Evolutionary conservation across 1,140 invertebrate genomes (phyloP), one percentile per base, ranked within the genome.

Genomic region (Neoseiulus cucumeris): DNA sequence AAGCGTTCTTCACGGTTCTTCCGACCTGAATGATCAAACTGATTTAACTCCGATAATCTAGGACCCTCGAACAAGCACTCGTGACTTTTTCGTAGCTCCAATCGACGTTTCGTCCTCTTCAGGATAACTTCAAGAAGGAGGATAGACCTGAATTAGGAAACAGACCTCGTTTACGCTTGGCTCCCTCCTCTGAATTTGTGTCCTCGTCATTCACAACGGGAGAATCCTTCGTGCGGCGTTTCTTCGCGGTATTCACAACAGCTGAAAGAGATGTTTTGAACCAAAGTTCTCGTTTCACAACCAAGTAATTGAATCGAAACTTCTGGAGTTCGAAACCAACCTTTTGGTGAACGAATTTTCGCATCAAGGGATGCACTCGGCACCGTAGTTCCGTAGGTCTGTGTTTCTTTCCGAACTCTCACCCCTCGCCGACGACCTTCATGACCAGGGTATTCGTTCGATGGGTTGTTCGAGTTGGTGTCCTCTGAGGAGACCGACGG

Each of bases 311-410:
- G 12, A n/a, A 6, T 47, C 45, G 28, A 44, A 44, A 44, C 42
- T n/a, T 44, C n/a, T n/a, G 42, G 12, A 12, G 42, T 44, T 44
- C 12, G n/a, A 14, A 18, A 59, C 51, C 17, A 6, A 59, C 51
- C 51, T 59, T 59, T 59, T 17, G 51, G 51, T 5, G 51, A 59
- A 25, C 51, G 51, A 59, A 59, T 59, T 25, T 59, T 59, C 22
- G 51, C 33, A 25, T 59, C 51, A 1, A 59, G 51, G 14, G 51
- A 29, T 59, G 51, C 51, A 59, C 51, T 59, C 14, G 51, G 51
- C 4, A 59, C 51, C 14, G 51, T 59, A 12, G 51, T 59, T 25
- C 51, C 51, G 33, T 59, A 59, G 25, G 51, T 59, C 22, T 59
- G 51, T 20, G 51, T 59, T 33, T 59, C 51, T 25, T 59, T 59